These are phyloP conservation scores for Rambutsinella grinnellia DNA, from an alignment of 2,888 invertebrate genomes.

Conservation along the genomic window DNA sequence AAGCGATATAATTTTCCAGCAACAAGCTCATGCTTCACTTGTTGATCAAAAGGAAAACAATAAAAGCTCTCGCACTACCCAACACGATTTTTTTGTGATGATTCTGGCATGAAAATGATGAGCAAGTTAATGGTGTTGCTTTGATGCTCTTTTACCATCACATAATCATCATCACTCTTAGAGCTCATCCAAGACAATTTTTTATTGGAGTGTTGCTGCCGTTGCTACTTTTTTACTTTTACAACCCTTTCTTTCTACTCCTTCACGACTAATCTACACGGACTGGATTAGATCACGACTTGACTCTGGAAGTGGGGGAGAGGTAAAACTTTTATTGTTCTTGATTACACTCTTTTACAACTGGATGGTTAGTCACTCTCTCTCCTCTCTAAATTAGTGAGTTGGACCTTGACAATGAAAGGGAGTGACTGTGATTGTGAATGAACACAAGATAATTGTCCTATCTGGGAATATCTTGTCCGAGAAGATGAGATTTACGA, in stretches of 20 bases:
- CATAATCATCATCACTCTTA: not conserved
- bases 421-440: slow-evolving; percentile 5
- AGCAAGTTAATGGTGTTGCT: not conserved
- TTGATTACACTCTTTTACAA: slow-evolving; percentile 6
- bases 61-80: too few species aligned
- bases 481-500: not conserved
- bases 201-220: not conserved
- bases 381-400: not conserved
- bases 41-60: too few species aligned
- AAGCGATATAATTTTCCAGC: not conserved
- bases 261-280: not conserved
- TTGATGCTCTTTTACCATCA: not conserved
- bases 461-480: not conserved
- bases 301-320: too few species aligned
- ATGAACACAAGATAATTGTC: slow-evolving; percentile 1
- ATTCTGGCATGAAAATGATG: not conserved
- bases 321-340: not conserved
- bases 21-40: too few species aligned
- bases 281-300: too few species aligned
- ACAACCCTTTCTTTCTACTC: not conserved
- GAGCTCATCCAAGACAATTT: not conserved
- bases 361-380: not conserved
- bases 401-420: slow-evolving; percentile 3
- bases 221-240: not conserved
- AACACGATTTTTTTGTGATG: not conserved